A percentile compares a stretch with the other conserved stretches of the same genome.
These are phyloP conservation scores for Pollenia griseotomentosa DNA, from an alignment of 2,888 invertebrate genomes.

Conservation along the genomic window DNA sequence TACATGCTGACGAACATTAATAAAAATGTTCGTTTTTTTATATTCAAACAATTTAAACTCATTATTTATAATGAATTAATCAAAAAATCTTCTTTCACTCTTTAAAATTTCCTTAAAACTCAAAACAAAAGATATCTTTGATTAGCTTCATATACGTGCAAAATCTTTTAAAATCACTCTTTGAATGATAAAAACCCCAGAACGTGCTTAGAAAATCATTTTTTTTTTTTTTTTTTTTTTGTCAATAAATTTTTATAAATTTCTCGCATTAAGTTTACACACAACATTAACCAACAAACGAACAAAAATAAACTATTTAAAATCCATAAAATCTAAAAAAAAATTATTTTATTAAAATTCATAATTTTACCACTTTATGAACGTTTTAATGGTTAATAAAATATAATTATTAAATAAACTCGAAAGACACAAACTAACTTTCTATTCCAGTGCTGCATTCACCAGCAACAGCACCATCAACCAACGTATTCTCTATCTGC, in stretches of 20 bases:
- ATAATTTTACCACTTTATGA: conserved; percentile 43
- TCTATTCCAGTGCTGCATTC: neutral
- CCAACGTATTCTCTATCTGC: neutral
- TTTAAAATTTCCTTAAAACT: conserved; percentile 5
- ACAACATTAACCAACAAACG: neutral
- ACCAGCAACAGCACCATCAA: neutral
- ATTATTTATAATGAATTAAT: too few species aligned
- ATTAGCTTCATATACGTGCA: conserved; percentile 1
- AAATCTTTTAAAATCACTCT: conserved; percentile 24
- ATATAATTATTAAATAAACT: conserved; percentile 36
- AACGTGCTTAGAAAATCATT: conserved; percentile 40
- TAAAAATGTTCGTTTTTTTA: too few species aligned
- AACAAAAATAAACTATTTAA: conserved; percentile 11
- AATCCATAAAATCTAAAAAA: neutral
- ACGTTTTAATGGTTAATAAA: conserved; percentile 42
- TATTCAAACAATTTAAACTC: too few species aligned
- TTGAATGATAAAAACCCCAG: neutral
- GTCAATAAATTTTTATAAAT: neutral
- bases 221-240: neutral
- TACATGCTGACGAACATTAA: too few species aligned
- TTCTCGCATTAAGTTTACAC: conserved; percentile 18
- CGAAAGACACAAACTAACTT: conserved; percentile 3
- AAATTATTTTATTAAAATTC: conserved; percentile 11
- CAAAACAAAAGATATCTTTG: neutral
- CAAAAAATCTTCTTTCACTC: neutral